Conservation (phyloP, 2,113 vertebrate genomes). For the Bettongia penicillata region DNA sequence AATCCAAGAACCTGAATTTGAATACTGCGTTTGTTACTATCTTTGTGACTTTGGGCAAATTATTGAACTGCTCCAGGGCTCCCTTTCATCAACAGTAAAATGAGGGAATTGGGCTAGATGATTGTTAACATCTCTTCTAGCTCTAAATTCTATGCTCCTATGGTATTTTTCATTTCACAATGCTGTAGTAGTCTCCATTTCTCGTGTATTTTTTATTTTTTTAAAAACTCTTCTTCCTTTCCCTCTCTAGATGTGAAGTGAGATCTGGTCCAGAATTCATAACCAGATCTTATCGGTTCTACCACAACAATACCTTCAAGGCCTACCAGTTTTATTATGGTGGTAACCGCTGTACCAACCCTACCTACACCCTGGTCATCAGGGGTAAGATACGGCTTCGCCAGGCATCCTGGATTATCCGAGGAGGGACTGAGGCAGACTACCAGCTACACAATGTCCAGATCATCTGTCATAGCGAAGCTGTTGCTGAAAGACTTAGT, state of each 20-base stretch:
- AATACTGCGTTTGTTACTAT: neutral
- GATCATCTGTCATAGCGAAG: slow-evolving; percentile 89
- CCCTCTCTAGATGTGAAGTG: slow-evolving; percentile 92
- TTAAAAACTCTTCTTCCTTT: neutral
- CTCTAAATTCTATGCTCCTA: neutral
- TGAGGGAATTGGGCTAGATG: neutral
- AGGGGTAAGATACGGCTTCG: slow-evolving; percentile 92
- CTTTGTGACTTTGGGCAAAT: neutral
- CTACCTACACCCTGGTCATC: slow-evolving; percentile 89
- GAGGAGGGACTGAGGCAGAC: slow-evolving; percentile 95
- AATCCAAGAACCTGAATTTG: neutral
- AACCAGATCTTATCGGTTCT: slow-evolving; percentile 96
- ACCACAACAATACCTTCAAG: slow-evolving; percentile 92
- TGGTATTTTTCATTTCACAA: neutral
- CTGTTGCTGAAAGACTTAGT: slow-evolving; percentile 86
- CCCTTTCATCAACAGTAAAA: neutral
- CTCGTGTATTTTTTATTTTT: neutral
- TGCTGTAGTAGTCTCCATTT: neutral
- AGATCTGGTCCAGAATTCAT: slow-evolving; percentile 96
- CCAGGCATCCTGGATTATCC: slow-evolving; percentile 97
- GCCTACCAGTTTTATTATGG: slow-evolving; percentile 92
- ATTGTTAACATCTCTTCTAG: neutral
- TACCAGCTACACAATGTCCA: slow-evolving; percentile 91
- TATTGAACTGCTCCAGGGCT: neutral
- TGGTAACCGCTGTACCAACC: slow-evolving; percentile 89